Evolutionary conservation across 2,797 vertebrate genomes (phyloP).

Genomic region (Bovichtus diacanthus): DNA sequence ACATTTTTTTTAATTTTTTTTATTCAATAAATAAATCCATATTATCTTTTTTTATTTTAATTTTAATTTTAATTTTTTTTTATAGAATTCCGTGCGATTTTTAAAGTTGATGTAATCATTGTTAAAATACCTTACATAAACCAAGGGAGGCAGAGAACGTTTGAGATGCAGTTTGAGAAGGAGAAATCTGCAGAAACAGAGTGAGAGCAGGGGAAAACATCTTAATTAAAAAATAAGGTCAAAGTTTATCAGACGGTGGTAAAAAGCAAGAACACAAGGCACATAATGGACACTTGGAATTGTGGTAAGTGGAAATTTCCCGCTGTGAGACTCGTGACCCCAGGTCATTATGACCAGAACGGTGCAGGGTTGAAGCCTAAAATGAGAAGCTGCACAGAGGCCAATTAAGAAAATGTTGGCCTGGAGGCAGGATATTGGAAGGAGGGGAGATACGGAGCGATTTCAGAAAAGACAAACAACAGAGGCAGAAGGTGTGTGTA

Average conservation of each 20-base stretch:
- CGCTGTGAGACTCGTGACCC: slow-evolving; percentile 12
- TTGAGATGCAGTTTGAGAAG: neutral
- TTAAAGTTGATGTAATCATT: neutral
- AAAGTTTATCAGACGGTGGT: neutral
- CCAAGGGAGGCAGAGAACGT: neutral
- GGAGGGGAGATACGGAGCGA: neutral
- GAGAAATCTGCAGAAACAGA: neutral
- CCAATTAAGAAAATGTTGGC: slow-evolving; percentile 16
- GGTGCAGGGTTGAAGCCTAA: slow-evolving; percentile 3
- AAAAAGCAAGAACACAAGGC: slow-evolving; percentile 14
- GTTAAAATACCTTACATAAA: neutral
- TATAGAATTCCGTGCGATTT: neutral
- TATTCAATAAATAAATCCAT: neutral
- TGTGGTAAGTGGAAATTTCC: slow-evolving; percentile 27
- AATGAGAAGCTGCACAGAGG: neutral
- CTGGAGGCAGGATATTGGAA: slow-evolving; percentile 13
- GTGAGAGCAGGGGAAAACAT: neutral
- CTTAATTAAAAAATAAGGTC: neutral
- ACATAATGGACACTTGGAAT: slow-evolving; percentile 12
- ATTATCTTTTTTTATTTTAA: neutral
- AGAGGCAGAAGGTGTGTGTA: neutral
- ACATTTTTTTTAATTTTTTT: no score
- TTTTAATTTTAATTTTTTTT: no score
- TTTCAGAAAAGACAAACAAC: neutral
- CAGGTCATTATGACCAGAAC: slow-evolving; percentile 63